Evolutionary conservation across 2,113 vertebrate genomes (phyloP).

Genomic region (Thermophis baileyi): DNA sequence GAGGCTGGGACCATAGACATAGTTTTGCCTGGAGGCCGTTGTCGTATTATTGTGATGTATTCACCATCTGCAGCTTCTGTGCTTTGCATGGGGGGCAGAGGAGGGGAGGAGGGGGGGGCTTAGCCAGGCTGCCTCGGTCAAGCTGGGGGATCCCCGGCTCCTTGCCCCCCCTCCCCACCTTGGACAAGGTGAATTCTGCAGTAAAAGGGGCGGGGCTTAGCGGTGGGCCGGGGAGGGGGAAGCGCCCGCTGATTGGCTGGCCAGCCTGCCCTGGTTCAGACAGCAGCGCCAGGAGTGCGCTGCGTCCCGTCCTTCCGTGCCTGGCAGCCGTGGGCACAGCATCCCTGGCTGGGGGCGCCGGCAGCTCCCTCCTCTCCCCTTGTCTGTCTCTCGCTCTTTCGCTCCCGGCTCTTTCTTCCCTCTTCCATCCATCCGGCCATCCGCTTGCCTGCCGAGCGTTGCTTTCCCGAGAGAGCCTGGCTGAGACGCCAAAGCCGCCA

Average conservation of each 20-base stretch:
- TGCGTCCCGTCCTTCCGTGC: constrained; percentile 50
- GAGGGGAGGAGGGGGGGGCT: too few relatives aligned
- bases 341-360: constrained; percentile 17
- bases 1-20: background rate
- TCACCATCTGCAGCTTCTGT: background rate
- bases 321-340: constrained; percentile 25
- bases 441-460: background rate
- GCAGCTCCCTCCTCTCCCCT: background rate
- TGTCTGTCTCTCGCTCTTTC: constrained; percentile 11
- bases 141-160: background rate
- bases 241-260: constrained; percentile 45
- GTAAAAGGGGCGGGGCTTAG: constrained; percentile 55
- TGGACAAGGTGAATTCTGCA: constrained; percentile 54
- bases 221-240: constrained; percentile 16
- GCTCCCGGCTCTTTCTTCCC: background rate
- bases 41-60: background rate
- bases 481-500: constrained; percentile 47
- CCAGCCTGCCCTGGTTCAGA: constrained; percentile 29
- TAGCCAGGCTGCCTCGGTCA: too few relatives aligned
- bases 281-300: constrained; percentile 44
- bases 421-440: background rate
- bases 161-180: background rate
- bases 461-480: constrained; percentile 11
- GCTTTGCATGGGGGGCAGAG: background rate
- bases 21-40: background rate